Percentiles rank a stretch among this genome's conserved stretches.
These are phyloP conservation scores for Sycophila texana DNA, from an alignment of 2,888 invertebrate species.

Conservation along the genomic window DNA sequence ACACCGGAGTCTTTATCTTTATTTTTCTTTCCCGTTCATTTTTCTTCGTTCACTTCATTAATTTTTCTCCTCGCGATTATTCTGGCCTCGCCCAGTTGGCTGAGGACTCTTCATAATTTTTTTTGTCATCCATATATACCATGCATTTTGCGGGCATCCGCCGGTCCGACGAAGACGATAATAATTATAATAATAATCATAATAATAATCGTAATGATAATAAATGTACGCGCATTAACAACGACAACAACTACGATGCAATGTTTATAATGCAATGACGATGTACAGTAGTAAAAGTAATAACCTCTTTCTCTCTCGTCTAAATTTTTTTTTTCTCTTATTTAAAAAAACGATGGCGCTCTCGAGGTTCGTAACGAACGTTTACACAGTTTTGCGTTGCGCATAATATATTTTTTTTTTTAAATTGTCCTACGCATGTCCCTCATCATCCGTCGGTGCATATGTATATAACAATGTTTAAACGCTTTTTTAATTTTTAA, in stretches of 20 bases:
- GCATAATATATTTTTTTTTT: slow-evolving; percentile 2
- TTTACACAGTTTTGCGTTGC: slow-evolving; percentile 30
- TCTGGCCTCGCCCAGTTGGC: background rate
- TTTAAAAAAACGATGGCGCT: slow-evolving; percentile 40
- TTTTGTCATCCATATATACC: slow-evolving; percentile 2
- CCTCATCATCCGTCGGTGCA: slow-evolving; percentile 35
- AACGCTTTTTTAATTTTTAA: slow-evolving; percentile 3
- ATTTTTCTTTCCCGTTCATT: slow-evolving; percentile 24
- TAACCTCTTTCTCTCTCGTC: background rate
- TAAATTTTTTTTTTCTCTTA: background rate
- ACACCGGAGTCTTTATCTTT: slow-evolving; percentile 47
- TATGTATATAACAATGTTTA: slow-evolving; percentile 46
- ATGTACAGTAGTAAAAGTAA: slow-evolving; percentile 42
- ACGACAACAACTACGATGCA: slow-evolving; percentile 49
- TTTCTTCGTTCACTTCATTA: slow-evolving; percentile 2
- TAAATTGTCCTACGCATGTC: slow-evolving; percentile 53
- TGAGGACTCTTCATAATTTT: slow-evolving; percentile 23
- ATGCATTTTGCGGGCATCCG: slow-evolving; percentile 35
- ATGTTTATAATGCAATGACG: slow-evolving; percentile 33
- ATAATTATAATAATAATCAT: slow-evolving; percentile 33
- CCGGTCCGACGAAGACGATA: slow-evolving; percentile 43
- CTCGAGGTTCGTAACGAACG: slow-evolving; percentile 22
- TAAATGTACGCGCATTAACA: slow-evolving; percentile 38
- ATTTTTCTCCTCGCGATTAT: background rate
- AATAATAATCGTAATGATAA: slow-evolving; percentile 18